Evolutionary conservation across 2,113 vertebrate genomes (phyloP), one percentile per base, ranked within the genome.

Genomic region (Tapirus terrestris): DNA sequence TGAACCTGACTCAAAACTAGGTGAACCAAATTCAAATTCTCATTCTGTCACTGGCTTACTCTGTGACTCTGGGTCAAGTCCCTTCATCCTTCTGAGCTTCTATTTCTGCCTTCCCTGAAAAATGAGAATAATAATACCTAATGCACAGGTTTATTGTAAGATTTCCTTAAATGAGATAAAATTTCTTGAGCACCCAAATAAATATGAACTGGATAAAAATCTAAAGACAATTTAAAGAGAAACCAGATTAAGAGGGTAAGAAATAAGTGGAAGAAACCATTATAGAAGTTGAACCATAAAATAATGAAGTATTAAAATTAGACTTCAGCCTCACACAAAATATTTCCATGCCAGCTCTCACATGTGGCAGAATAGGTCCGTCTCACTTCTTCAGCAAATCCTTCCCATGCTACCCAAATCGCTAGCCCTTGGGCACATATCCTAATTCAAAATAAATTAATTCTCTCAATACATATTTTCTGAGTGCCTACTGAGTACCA

Each of bases 71-170:
- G 18, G 31, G 31, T 8, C 20, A 70, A 68, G 9, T 33, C 18
- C n/a, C 58, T 85, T 85, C 14, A 33, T 8, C n/a, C 17, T 95
- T 83, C 43, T 91, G 51, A 94, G 81, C 61, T 20, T 93, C 45
- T 82, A 20, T 51, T 87, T 76, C 53, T 17, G 36, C 29, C 33
- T 75, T 48, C 4, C 45, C 51, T 56, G 4, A 6, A 91, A 96
- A 94, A 85, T 87, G 31, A 96, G 4, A 86, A 89, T 61, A 58
- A 51, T n/a, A 60, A 89, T 58, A 86, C 56, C 23, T 81, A 96
- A 60, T 8, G n/a, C 3, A 60, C 5, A 56, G 8, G 18, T 72
- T 48, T 95, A 27, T 29, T 84, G 17, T 79, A 33, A n/a, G 9
- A 31, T 8, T 88, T 17, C 36, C 31, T 58, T 82, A 83, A 90